phyloP scores from a whole-genome alignment of 2,888 invertebrate genomes.

The Mesorhabditis belari region DNA sequence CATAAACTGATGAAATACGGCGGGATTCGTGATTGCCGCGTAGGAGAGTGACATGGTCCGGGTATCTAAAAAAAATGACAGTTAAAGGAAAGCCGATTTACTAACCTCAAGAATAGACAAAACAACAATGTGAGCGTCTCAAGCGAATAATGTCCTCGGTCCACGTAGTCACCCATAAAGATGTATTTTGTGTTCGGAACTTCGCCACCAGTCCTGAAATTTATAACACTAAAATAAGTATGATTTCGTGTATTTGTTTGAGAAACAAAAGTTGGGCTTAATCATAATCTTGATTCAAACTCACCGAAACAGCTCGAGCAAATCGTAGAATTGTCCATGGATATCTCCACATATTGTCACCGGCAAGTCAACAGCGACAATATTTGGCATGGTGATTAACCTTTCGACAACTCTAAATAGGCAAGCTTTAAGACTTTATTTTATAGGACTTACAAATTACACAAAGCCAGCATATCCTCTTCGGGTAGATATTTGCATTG shows the following conservation, averaged over 20 bases:
- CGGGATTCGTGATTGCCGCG: constrained; percentile 97
- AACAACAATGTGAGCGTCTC: constrained; percentile 68
- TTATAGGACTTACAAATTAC: constrained; percentile 63
- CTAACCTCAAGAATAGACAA: constrained; percentile 24
- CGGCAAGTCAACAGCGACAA: constrained; percentile 91
- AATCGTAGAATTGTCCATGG: constrained; percentile 72
- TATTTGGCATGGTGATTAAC: constrained; percentile 89
- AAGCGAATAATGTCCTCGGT: constrained; percentile 88
- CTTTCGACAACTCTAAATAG: constrained; percentile 54
- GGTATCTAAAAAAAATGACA: constrained; percentile 61
- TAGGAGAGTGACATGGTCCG: constrained; percentile 79
- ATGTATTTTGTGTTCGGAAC: constrained; percentile 89
- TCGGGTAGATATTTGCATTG: constrained; percentile 76
- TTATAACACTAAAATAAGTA: constrained; percentile 18
- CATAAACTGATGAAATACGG: constrained; percentile 81
- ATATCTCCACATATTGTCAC: constrained; percentile 99
- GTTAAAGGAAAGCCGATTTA: background rate
- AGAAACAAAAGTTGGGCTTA: constrained; percentile 1
- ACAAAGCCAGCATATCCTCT: constrained; percentile 89
- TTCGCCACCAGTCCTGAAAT: constrained; percentile 60
- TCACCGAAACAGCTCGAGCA: constrained; percentile 76
- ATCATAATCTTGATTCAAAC: background rate
- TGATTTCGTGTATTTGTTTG: constrained; percentile 26
- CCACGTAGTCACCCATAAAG: constrained; percentile 94
- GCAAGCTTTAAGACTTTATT: constrained; percentile 2